These are phyloP conservation scores for Salvelinus sp. DNA, from an alignment of 2,113 vertebrate genomes.

Conservation along the genomic window DNA sequence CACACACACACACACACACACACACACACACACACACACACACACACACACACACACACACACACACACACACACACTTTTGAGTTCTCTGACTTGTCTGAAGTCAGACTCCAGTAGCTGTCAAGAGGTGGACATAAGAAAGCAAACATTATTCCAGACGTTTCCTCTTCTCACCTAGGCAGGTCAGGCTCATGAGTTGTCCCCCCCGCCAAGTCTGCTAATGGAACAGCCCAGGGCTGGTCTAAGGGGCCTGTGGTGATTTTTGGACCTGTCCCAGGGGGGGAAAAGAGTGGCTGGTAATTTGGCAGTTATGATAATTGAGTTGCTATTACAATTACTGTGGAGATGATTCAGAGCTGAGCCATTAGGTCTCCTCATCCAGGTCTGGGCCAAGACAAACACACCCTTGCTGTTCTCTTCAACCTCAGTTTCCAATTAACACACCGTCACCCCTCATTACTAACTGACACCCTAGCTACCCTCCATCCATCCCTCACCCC, in stretches of 20 bases:
- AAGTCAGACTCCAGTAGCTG: slow-evolving; percentile 25
- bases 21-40: neutral
- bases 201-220: slow-evolving; percentile 9
- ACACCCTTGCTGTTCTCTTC: neutral
- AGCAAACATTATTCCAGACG: slow-evolving; percentile 37
- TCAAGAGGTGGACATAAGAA: slow-evolving; percentile 30
- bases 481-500: neutral
- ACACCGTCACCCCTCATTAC: slow-evolving; percentile 16
- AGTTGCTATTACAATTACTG: slow-evolving; percentile 41
- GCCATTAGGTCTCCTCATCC: slow-evolving; percentile 31
- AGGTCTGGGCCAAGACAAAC: slow-evolving; percentile 21
- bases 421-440: slow-evolving; percentile 1
- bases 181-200: slow-evolving; percentile 6
- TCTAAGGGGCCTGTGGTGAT: neutral
- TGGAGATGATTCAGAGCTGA: slow-evolving; percentile 18
- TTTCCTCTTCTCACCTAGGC: slow-evolving; percentile 11
- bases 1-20: neutral
- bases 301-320: slow-evolving; percentile 47
- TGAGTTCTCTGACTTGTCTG: slow-evolving; percentile 1
- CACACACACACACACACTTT: neutral
- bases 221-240: slow-evolving; percentile 16
- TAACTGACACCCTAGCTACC: neutral
- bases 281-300: slow-evolving; percentile 24
- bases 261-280: slow-evolving; percentile 2
- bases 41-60: neutral